Percentiles rank a stretch among this genome's conserved stretches.
Evolutionary conservation across 2,888 invertebrate species (phyloP).

Genomic region (Cybosia mesomella): DNA sequence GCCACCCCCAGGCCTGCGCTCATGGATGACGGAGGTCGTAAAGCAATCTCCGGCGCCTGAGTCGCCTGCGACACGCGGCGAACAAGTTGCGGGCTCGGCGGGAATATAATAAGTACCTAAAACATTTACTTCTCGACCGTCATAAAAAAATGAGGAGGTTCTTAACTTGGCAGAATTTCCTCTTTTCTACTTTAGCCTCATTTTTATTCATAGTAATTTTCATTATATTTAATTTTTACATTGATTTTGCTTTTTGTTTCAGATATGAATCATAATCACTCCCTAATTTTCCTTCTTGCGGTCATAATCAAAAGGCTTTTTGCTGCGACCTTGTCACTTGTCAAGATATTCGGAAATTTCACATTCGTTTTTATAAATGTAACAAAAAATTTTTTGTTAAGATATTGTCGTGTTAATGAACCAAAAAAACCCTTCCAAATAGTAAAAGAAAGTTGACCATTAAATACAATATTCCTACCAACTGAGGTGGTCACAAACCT

Average conservation of each 20-base stretch:
- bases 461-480: conserved; percentile 8
- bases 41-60: too few species aligned
- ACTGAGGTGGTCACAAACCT: not conserved
- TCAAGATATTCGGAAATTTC: conserved; percentile 7
- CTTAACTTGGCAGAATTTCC: not conserved
- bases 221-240: not conserved
- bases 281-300: not conserved
- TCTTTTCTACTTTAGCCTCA: not conserved
- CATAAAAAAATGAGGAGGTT: too few species aligned
- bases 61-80: too few species aligned
- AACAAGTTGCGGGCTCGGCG: too few species aligned
- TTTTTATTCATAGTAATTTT: not conserved
- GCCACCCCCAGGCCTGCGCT: too few species aligned
- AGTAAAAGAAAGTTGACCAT: conserved; percentile 6
- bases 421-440: not conserved
- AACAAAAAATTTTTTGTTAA: conserved; percentile 7
- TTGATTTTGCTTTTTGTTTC: conserved; percentile 3
- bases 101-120: too few species aligned
- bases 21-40: too few species aligned
- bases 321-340: not conserved
- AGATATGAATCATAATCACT: conserved; percentile 4
- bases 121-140: too few species aligned
- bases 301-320: conserved; percentile 7
- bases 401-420: conserved; percentile 3
- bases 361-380: not conserved